These are phyloP conservation scores for Tadarida brasiliensis DNA, from an alignment of 2,797 vertebrate species.

Conservation along the genomic window DNA sequence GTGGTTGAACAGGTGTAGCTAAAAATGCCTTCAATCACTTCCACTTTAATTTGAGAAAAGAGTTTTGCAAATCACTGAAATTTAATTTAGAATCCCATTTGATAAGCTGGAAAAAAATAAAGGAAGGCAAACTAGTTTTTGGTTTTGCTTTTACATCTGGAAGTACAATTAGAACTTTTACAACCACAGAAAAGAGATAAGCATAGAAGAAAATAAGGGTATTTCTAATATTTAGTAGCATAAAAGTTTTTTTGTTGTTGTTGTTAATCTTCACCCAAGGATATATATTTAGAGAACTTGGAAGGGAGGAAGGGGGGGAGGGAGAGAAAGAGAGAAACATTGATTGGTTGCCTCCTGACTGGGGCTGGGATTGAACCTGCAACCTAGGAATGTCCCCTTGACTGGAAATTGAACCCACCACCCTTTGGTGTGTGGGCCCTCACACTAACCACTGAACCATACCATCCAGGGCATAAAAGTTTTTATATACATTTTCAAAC, in stretches of 20 bases:
- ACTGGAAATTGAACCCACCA: too few relatives aligned
- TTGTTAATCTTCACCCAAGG: too few relatives aligned
- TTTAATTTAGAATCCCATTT: constrained; percentile 64
- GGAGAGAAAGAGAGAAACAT: too few relatives aligned
- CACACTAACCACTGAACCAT: too few relatives aligned
- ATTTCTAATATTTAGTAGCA: constrained; percentile 1
- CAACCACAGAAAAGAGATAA: constrained; percentile 20
- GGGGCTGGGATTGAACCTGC: too few relatives aligned
- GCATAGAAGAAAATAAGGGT: constrained; percentile 9
- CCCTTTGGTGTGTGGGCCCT: too few relatives aligned
- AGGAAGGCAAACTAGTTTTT: constrained; percentile 48
- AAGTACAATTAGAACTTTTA: constrained; percentile 44
- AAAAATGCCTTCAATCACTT: constrained; percentile 62
- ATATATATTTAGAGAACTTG: too few relatives aligned
- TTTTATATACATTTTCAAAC: constrained; percentile 9
- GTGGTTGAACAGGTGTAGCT: constrained; percentile 45
- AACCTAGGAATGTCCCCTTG: too few relatives aligned
- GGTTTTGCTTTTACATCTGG: constrained; percentile 49
- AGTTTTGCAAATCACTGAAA: constrained; percentile 63
- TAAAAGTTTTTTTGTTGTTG: neutral
- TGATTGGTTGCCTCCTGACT: too few relatives aligned
- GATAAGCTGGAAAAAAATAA: constrained; percentile 38
- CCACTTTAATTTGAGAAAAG: constrained; percentile 50
- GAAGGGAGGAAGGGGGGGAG: too few relatives aligned
- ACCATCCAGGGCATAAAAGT: too few relatives aligned